phyloP scores from a whole-genome alignment of 2,888 invertebrate genomes.

The Noctua janthina region DNA sequence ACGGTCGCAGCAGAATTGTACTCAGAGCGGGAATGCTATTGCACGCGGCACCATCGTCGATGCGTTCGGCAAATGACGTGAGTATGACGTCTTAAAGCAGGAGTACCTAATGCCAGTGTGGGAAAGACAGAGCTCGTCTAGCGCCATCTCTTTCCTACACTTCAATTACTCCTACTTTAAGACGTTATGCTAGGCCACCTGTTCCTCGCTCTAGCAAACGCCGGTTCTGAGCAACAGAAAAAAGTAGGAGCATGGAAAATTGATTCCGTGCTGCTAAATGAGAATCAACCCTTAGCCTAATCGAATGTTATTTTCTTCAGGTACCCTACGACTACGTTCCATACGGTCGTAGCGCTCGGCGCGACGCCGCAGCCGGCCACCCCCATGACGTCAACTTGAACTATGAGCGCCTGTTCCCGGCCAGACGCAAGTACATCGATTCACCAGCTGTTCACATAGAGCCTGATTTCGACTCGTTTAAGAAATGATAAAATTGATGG shows the following conservation, averaged over 20 bases:
- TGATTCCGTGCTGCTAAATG: neutral
- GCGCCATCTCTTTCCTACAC: no score
- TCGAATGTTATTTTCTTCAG: conserved; percentile 64
- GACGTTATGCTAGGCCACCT: no score
- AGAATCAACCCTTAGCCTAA: neutral
- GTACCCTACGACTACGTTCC: conserved; percentile 87
- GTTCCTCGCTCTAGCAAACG: neutral
- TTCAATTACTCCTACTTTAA: no score
- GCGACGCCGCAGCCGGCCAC: conserved; percentile 59
- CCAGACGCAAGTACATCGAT: conserved; percentile 77
- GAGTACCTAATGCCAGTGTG: no score
- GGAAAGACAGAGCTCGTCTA: no score
- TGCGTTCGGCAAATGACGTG: neutral
- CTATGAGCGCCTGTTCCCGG: conserved; percentile 81
- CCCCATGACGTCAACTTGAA: conserved; percentile 80
- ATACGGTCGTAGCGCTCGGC: conserved; percentile 73
- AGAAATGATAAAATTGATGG: conserved; percentile 26
- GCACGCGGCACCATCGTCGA: neutral
- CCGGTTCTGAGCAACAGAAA: neutral
- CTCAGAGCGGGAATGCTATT: no score
- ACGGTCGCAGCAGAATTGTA: neutral
- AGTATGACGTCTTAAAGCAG: no score
- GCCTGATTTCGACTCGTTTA: conserved; percentile 12
- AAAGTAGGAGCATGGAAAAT: neutral
- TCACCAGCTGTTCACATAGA: conserved; percentile 33